A percentile compares a stretch with the other conserved stretches of the same genome.
Evolutionary conservation across 1,140 invertebrate genomes (phyloP).

Genomic region (Megalopta genalis): DNA sequence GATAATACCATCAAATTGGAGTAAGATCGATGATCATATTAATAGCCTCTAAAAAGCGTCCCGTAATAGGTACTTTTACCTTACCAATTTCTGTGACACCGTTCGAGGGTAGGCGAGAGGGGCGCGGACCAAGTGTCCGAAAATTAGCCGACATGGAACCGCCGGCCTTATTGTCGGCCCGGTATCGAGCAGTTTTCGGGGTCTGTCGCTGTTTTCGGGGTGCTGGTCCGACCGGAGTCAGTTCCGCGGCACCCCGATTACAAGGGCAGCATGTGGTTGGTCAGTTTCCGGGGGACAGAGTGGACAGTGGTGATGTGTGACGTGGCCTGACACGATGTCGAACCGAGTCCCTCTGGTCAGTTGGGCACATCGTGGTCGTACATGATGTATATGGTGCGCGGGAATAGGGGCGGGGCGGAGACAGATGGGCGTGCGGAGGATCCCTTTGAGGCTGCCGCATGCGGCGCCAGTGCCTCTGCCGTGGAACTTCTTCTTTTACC

Average conservation of each 20-base stretch:
- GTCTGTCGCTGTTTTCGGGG: too few species aligned
- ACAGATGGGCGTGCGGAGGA: conserved; percentile 80
- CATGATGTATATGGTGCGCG: conserved; percentile 79
- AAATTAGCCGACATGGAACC: background rate
- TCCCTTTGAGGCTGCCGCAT: conserved; percentile 80
- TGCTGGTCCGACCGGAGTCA: background rate
- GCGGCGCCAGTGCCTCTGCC: conserved; percentile 77
- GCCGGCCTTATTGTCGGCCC: background rate
- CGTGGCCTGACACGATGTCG: conserved; percentile 62
- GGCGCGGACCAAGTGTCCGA: background rate
- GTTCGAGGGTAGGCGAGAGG: too few species aligned
- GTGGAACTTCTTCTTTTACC: conserved; percentile 64
- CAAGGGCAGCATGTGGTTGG: conserved; percentile 26
- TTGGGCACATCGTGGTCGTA: conserved; percentile 69
- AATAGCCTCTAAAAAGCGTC: too few species aligned
- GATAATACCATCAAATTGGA: too few species aligned
- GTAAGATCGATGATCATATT: too few species aligned
- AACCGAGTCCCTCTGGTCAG: conserved; percentile 65
- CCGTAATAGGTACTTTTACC: too few species aligned
- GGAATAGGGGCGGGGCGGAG: conserved; percentile 79
- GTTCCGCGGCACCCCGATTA: background rate
- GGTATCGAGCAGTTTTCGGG: too few species aligned
- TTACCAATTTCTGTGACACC: too few species aligned
- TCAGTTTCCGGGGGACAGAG: conserved; percentile 35
- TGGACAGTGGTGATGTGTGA: conserved; percentile 51